A percentile compares a stretch with the other conserved stretches of the same genome.
Conservation (phyloP, 2,888 invertebrate species). For the Apodemia mormo region DNA sequence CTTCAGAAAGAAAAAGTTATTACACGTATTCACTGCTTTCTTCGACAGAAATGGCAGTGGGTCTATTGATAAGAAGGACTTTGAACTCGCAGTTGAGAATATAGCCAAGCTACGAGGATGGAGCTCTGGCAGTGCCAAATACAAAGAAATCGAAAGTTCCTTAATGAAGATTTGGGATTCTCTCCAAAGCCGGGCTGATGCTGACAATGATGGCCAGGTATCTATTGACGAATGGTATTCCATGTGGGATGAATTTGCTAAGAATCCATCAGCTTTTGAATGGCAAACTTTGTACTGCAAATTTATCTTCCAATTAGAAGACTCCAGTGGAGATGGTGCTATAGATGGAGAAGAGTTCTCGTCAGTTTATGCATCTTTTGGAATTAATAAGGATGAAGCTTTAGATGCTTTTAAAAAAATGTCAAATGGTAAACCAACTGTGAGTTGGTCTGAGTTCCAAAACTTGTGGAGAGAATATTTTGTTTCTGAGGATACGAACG, state of each 20-base stretch:
- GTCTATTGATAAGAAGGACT: constrained; percentile 92
- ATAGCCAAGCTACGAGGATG: constrained; percentile 90
- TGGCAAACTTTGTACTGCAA: constrained; percentile 94
- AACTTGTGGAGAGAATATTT: constrained; percentile 93
- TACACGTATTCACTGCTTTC: constrained; percentile 92
- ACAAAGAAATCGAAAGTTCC: constrained; percentile 86
- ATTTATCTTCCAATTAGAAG: constrained; percentile 93
- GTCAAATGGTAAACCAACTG: constrained; percentile 86
- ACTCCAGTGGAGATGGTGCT: constrained; percentile 88
- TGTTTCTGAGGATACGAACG: constrained; percentile 87
- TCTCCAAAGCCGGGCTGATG: constrained; percentile 89
- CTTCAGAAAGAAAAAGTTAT: constrained; percentile 93
- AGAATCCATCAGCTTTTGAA: constrained; percentile 87
- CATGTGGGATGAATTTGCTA: constrained; percentile 92
- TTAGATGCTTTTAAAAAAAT: constrained; percentile 90
- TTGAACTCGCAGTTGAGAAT: constrained; percentile 92
- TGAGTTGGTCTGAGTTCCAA: constrained; percentile 89
- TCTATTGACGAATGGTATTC: constrained; percentile 93
- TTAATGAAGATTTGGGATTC: constrained; percentile 93
- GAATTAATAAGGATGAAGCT: constrained; percentile 87
- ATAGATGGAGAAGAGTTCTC: constrained; percentile 93
- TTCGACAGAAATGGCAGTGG: constrained; percentile 95
- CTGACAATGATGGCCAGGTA: constrained; percentile 92
- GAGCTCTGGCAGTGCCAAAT: constrained; percentile 86
- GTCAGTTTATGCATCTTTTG: constrained; percentile 90